These are phyloP conservation scores for Hippoglossus stenolepis DNA, from an alignment of 2,113 vertebrate species.

Conservation along the genomic window DNA sequence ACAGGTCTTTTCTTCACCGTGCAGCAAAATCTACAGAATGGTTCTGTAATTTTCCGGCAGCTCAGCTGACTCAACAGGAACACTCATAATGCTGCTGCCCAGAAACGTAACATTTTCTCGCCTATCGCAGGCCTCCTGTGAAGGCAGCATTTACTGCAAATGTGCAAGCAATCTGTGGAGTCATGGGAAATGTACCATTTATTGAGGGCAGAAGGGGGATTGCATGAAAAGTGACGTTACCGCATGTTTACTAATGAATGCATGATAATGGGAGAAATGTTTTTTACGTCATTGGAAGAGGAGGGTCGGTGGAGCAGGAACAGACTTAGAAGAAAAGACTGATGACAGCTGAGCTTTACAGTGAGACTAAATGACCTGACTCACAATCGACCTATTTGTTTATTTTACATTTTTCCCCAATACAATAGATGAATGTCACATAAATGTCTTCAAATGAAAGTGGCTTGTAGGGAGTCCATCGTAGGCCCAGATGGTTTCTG, in stretches of 20 bases:
- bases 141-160: slow-evolving; percentile 24
- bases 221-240: neutral
- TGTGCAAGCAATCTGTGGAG: slow-evolving; percentile 36
- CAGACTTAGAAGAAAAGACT: neutral
- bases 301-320: neutral
- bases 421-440: neutral
- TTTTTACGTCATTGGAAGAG: no score
- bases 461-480: no score
- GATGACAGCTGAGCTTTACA: neutral
- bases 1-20: slow-evolving; percentile 25
- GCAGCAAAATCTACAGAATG: slow-evolving; percentile 13
- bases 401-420: no score
- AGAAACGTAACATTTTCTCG: slow-evolving; percentile 29
- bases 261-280: neutral
- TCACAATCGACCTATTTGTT: neutral
- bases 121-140: neutral
- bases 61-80: slow-evolving; percentile 33
- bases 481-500: no score
- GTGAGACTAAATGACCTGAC: neutral
- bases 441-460: no score
- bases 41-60: slow-evolving; percentile 27
- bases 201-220: slow-evolving; percentile 1
- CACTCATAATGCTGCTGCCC: slow-evolving; percentile 2
- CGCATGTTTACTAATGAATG: neutral
- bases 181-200: neutral